Base-by-base conservation (phyloP, 2,888 invertebrate genomes). In the Tetrapedia diversipes region DNA sequence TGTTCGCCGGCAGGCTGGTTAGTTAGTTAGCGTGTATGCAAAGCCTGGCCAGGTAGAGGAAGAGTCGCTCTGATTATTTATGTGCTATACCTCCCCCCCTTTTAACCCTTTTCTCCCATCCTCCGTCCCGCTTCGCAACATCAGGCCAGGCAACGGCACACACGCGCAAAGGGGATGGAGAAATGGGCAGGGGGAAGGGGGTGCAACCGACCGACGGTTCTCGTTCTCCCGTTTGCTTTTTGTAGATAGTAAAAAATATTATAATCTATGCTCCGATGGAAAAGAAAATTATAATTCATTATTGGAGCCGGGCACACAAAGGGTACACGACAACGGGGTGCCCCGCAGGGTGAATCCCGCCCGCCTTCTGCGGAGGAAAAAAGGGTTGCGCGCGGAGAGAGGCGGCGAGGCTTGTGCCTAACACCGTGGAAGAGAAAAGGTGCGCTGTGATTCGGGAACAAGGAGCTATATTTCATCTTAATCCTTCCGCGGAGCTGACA, bases 211-310 rank as follows among this genome's bases (percentile, higher is more conserved):
- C 57, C 71, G 57, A 57, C 69, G 47, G 70, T 29, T 56, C 49
- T 49, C 27, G 22, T 49, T 47, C 61, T 64, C 57, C 73, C 74
- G 74, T 70, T 70, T 79, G 81, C 79, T 90, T 89, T 90, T 89
- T 89, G 79, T 88, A 87, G 90, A 90, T 89, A 88, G 89, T 90
- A 91, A 91, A 91, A 91, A 91, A 91, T 91, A 91, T 91, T 89
- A 91, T 91, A 91, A 91, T 91, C 89, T 90, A 91, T 91, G 90
- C 91, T 90, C 86, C 86, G 89, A 75, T 91, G 91, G 89, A 89
- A 90, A 88, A 91, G 90, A 89, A 91, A 90, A 91, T 91, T 90
- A 88, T 91, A 89, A 90, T 90, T 91, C 91, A 91, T 91, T 91
- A 91, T 91, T 85, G 84, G 81, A 60, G 61, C 74, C n/a, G 57